A percentile compares a stretch with the other conserved stretches of the same genome.
Conservation (phyloP, 2,113 vertebrate species). For the Peromyscus californicus region DNA sequence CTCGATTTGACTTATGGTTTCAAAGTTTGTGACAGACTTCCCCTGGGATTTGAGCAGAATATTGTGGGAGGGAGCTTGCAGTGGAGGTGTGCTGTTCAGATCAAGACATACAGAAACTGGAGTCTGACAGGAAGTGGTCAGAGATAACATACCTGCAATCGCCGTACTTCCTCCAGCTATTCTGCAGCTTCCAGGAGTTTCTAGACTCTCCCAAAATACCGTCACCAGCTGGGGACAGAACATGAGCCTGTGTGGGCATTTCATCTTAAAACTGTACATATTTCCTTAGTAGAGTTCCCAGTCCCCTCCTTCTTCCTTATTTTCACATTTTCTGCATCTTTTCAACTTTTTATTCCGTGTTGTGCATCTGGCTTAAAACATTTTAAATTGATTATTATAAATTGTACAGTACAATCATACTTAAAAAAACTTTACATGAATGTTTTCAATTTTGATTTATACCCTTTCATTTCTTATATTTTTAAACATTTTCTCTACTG, state of each 20-base stretch:
- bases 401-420: neutral
- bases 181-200: neutral
- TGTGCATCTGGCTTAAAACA: neutral
- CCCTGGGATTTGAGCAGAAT: neutral
- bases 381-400: neutral
- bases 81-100: neutral
- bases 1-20: neutral
- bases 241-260: neutral
- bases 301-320: neutral
- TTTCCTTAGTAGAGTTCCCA: neutral
- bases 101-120: neutral
- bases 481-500: conserved; percentile 8
- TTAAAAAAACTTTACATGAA: conserved; percentile 38
- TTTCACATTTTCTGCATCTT: neutral
- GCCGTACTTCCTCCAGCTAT: neutral
- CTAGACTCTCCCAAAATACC: neutral
- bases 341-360: neutral
- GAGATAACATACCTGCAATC: neutral
- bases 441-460: conserved; percentile 25
- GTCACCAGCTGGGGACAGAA: neutral
- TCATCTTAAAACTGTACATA: too few relatives aligned
- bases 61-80: neutral
- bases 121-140: neutral
- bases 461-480: conserved; percentile 37
- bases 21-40: neutral